Percentiles rank a stretch among this genome's conserved stretches.
Conservation (phyloP, 2,113 vertebrate genomes). For the Crypturellus undulatus region DNA sequence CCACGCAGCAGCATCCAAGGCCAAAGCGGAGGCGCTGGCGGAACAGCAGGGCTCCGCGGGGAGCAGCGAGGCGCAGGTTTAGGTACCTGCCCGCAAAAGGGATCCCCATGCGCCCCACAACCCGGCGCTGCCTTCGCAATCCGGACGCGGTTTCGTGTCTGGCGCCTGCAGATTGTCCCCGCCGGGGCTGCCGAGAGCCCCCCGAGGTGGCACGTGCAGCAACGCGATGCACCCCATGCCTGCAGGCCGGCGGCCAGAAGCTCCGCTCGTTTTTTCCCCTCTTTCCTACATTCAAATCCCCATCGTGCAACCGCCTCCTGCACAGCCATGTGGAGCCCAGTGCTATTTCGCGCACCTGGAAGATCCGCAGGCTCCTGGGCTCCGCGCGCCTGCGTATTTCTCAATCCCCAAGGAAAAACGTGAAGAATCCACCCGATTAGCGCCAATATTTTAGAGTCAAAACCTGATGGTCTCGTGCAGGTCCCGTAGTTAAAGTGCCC, state of each 20-base stretch:
- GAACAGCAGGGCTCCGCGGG: no score
- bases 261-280: constrained; percentile 9
- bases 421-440: neutral
- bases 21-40: no score
- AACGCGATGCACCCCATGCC: neutral
- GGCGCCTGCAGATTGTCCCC: no score
- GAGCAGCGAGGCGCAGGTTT: neutral
- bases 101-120: neutral
- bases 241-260: neutral
- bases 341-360: neutral
- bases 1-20: no score
- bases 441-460: neutral
- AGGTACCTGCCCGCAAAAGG: neutral
- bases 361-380: neutral
- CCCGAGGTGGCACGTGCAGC: neutral
- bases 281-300: constrained; percentile 20
- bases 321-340: neutral
- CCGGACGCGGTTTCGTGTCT: no score
- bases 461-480: neutral
- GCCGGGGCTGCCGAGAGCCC: no score
- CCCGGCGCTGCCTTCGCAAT: no score
- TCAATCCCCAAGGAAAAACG: neutral
- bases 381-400: rapidly evolving
- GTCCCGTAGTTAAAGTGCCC: neutral
- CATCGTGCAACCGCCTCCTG: neutral